phyloP scores from a whole-genome alignment of 2,888 invertebrate genomes.

The Sisyra nigra region DNA sequence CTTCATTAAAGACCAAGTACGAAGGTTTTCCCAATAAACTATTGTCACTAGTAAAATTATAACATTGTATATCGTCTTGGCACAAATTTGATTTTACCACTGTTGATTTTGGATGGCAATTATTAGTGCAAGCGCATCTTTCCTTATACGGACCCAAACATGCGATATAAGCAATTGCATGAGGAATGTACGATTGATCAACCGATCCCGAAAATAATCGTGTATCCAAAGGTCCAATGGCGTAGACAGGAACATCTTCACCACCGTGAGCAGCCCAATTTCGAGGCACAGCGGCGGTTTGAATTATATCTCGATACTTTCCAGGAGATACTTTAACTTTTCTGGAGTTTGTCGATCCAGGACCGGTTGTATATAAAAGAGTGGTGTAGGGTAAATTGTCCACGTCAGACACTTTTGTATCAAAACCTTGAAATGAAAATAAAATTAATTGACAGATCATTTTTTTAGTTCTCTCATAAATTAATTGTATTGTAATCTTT shows the following conservation, averaged over 20 bases:
- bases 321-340: constrained; percentile 20
- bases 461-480: too few relatives aligned
- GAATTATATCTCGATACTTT: constrained; percentile 32
- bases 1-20: too few relatives aligned
- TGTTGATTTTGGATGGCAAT: not conserved
- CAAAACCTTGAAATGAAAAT: constrained; percentile 37
- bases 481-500: too few relatives aligned
- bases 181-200: constrained; percentile 62
- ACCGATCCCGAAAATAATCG: constrained; percentile 44
- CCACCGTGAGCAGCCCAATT: constrained; percentile 57
- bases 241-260: constrained; percentile 61
- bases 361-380: constrained; percentile 51
- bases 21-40: too few relatives aligned
- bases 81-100: not conserved
- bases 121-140: constrained; percentile 26
- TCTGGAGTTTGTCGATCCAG: constrained; percentile 41
- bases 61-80: too few relatives aligned
- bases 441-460: not conserved
- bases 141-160: constrained; percentile 43
- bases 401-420: constrained; percentile 45
- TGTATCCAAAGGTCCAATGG: constrained; percentile 39
- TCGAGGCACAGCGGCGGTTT: constrained; percentile 47
- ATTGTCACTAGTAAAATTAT: too few relatives aligned
- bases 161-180: constrained; percentile 55
- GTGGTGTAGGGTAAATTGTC: constrained; percentile 51